Percentiles rank a stretch among this genome's conserved stretches.
These are phyloP conservation scores for Philotrypesis tridentata DNA, from an alignment of 1,140 invertebrate species.

Conservation along the genomic window DNA sequence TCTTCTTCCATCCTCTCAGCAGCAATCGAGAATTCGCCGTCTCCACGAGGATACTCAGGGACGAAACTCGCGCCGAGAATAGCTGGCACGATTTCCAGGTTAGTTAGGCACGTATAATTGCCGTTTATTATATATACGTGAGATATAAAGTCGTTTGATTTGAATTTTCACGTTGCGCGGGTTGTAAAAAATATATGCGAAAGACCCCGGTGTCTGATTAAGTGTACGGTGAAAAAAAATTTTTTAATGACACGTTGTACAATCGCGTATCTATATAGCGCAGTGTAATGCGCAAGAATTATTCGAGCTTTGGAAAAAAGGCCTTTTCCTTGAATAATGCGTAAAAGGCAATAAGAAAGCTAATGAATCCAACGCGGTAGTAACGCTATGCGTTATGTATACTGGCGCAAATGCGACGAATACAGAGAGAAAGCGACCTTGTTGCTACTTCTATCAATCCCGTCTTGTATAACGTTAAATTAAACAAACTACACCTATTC, in stretches of 20 bases:
- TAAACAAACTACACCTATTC: too few relatives aligned
- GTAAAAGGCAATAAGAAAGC: neutral
- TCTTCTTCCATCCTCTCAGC: conserved; percentile 86
- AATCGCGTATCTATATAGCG: too few relatives aligned
- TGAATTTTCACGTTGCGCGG: too few relatives aligned
- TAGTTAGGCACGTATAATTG: neutral
- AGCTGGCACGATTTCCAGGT: conserved; percentile 83
- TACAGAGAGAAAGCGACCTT: neutral
- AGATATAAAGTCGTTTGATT: too few relatives aligned
- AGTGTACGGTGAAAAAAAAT: too few relatives aligned
- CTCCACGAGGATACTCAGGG: conserved; percentile 81
- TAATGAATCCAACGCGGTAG: neutral
- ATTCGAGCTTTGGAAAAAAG: neutral
- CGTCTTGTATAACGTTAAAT: too few relatives aligned
- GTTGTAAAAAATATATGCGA: too few relatives aligned
- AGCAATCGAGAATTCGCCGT: conserved; percentile 85
- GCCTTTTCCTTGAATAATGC: neutral
- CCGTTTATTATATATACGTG: too few relatives aligned
- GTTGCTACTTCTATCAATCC: too few relatives aligned
- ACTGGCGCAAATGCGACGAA: neutral
- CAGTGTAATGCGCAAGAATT: neutral
- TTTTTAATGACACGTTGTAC: too few relatives aligned
- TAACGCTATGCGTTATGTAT: too few relatives aligned
- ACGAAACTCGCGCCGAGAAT: conserved; percentile 78
- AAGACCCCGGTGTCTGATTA: too few relatives aligned